A percentile compares a stretch with the other conserved stretches of the same genome.
phyloP scores from a whole-genome alignment of 2,888 invertebrate species.

The Yponomeuta evonymella region DNA sequence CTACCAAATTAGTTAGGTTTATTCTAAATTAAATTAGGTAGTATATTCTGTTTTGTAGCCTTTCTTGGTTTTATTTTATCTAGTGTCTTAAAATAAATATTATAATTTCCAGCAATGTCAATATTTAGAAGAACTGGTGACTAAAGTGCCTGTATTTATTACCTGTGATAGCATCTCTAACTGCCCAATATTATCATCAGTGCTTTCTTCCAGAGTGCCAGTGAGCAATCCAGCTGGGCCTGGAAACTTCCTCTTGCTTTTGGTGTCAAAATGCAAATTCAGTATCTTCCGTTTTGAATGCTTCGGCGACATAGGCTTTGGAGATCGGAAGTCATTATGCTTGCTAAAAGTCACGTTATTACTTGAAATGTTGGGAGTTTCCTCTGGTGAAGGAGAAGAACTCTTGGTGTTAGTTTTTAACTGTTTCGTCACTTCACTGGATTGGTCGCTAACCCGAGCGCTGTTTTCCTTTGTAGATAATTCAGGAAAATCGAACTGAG shows the following conservation, averaged over 20 bases:
- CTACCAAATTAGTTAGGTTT: no score
- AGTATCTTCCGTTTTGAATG: conserved; percentile 55
- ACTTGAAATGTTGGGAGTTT: background rate
- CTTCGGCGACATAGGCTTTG: background rate
- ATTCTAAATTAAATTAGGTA: no score
- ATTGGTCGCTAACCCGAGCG: background rate
- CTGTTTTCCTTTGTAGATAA: background rate
- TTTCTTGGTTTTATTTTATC: no score
- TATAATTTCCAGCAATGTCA: background rate
- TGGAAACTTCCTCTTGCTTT: conserved; percentile 64
- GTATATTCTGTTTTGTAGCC: no score
- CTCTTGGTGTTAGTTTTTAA: background rate
- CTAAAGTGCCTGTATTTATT: conserved; percentile 15
- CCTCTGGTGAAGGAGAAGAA: background rate
- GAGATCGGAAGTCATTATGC: background rate
- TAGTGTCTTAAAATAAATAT: no score
- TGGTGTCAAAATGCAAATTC: conserved; percentile 56
- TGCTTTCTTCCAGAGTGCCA: conserved; percentile 45
- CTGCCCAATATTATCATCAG: conserved; percentile 51
- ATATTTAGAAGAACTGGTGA: background rate
- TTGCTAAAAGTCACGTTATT: background rate
- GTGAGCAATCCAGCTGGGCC: conserved; percentile 65
- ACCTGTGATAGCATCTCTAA: conserved; percentile 67
- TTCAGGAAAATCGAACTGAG: conserved; percentile 59
- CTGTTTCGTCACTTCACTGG: background rate